phyloP scores from a whole-genome alignment of 1,140 invertebrate species.

The Pentalonia nigronervosa region DNA sequence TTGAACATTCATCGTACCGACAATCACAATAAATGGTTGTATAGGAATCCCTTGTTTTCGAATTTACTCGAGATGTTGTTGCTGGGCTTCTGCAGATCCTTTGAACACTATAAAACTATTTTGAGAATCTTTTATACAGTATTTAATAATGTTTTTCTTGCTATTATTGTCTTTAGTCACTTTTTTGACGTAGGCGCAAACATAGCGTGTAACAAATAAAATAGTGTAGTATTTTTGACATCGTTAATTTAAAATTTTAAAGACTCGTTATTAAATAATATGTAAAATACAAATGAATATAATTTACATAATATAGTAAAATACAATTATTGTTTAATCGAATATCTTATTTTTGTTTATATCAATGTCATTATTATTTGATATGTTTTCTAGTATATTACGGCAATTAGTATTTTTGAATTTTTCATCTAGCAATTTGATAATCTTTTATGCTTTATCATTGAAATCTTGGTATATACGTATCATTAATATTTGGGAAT shows the following conservation, averaged over 20 bases:
- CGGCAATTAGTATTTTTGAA: no score
- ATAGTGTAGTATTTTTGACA: neutral
- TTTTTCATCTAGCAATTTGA: no score
- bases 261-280: no score
- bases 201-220: neutral
- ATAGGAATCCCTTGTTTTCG: neutral
- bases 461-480: no score
- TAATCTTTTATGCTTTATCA: no score
- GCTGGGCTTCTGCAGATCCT: neutral
- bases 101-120: neutral
- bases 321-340: no score
- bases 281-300: no score
- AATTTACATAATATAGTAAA: no score
- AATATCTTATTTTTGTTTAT: no score
- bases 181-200: neutral
- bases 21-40: neutral
- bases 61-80: neutral
- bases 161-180: neutral
- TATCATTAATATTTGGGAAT: no score
- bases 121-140: neutral
- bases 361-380: no score
- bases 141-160: neutral
- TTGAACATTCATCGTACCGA: neutral
- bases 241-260: neutral
- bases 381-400: no score